A percentile compares a stretch with the other conserved stretches of the same genome.
Evolutionary conservation across 23 tunicate genomes (phyloP).

Genomic region (Trididemnum clinides): DNA sequence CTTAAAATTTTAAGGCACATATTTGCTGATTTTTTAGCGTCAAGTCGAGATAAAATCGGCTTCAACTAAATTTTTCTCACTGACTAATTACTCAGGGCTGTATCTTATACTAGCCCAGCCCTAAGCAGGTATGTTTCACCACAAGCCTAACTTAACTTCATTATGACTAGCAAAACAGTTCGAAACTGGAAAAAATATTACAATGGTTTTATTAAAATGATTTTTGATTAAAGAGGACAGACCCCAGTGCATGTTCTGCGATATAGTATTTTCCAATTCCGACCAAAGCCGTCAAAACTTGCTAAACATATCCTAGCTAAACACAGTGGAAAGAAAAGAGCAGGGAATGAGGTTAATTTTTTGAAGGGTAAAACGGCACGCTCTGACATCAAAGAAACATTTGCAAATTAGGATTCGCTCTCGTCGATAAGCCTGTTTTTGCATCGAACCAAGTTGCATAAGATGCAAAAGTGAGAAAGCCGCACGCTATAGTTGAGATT

Average conservation of each 20-base stretch:
- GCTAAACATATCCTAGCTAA: not conserved
- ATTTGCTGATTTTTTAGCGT: too few species aligned
- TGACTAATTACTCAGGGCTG: not conserved
- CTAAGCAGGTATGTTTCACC: not conserved
- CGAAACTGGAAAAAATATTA: not conserved
- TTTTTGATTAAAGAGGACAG: not conserved
- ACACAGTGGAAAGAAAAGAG: not conserved
- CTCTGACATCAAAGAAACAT: not conserved
- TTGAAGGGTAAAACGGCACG: not conserved
- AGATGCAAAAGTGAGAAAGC: not conserved
- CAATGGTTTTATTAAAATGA: not conserved
- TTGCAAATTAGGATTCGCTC: not conserved
- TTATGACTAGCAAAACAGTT: not conserved
- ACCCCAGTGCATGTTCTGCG: not conserved
- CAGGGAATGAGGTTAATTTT: not conserved
- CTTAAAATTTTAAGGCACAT: not conserved
- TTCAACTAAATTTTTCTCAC: not conserved
- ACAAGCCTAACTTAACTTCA: not conserved
- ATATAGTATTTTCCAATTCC: not conserved
- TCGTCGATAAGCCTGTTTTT: not conserved
- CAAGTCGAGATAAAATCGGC: not conserved
- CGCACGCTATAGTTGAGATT: not conserved
- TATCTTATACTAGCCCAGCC: not conserved
- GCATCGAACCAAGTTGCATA: not conserved
- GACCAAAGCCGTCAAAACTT: not conserved